Evolutionary conservation across 2,888 invertebrate species (phyloP).

Genomic region (Oxytorus armatus): DNA sequence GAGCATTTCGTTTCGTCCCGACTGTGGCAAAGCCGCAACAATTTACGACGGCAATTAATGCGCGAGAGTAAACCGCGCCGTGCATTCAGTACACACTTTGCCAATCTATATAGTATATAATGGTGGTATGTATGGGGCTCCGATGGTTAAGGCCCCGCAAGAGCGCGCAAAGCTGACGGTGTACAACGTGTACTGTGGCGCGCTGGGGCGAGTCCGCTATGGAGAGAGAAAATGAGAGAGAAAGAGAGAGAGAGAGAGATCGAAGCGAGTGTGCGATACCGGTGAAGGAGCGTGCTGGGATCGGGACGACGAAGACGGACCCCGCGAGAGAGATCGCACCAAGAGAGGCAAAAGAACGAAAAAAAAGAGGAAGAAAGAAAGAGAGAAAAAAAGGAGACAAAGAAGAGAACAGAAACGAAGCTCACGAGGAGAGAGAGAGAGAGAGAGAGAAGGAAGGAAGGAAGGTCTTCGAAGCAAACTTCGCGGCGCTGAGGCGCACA

Average conservation of each 20-base stretch:
- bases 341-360: constrained; percentile 22
- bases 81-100: constrained; percentile 66
- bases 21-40: constrained; percentile 81
- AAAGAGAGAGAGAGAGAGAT: constrained; percentile 51
- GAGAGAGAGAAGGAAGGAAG: constrained; percentile 64
- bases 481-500: constrained; percentile 68
- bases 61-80: constrained; percentile 82
- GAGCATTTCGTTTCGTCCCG: constrained; percentile 69
- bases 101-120: constrained; percentile 62
- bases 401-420: constrained; percentile 45
- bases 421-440: constrained; percentile 58
- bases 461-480: constrained; percentile 72
- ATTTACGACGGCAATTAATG: constrained; percentile 85
- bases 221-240: constrained; percentile 54
- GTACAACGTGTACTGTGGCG: constrained; percentile 61
- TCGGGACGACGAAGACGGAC: constrained; percentile 55
- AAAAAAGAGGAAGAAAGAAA: constrained; percentile 44
- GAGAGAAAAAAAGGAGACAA: constrained; percentile 58
- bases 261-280: constrained; percentile 63
- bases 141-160: constrained; percentile 46
- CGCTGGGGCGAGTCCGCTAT: constrained; percentile 54
- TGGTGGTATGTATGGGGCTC: constrained; percentile 64
- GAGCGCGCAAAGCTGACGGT: constrained; percentile 59
- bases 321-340: constrained; percentile 55
- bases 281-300: constrained; percentile 65